Conservation (phyloP, 2,888 invertebrate species). For the Halictus ligatus region DNA sequence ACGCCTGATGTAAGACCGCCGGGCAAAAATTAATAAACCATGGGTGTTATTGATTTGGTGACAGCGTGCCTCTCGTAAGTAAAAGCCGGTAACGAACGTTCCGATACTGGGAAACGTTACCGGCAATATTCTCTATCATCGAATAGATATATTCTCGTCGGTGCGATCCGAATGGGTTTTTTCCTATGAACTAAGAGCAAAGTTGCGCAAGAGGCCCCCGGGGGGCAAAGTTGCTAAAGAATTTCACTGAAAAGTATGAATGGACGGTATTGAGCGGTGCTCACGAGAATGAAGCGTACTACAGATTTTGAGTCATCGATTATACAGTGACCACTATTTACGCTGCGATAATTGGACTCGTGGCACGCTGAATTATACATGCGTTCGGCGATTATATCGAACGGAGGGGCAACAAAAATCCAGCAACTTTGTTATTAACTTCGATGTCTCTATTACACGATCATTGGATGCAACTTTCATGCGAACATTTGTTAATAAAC, state of each 20-base stretch:
- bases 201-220: neutral
- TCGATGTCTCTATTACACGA: neutral
- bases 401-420: neutral
- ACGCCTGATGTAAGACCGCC: neutral
- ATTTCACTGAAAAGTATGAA: slow-evolving; percentile 1
- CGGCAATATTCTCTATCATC: slow-evolving; percentile 3
- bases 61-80: neutral
- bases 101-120: slow-evolving; percentile 50
- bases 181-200: slow-evolving; percentile 3
- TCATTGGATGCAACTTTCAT: neutral
- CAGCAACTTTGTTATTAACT: neutral
- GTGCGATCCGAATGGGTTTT: slow-evolving; percentile 13
- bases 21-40: neutral
- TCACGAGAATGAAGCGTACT: neutral
- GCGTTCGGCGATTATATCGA: neutral
- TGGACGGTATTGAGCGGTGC: neutral
- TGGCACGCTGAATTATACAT: neutral
- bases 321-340: neutral
- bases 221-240: neutral
- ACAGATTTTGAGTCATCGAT: slow-evolving; percentile 8
- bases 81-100: slow-evolving; percentile 9
- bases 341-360: neutral
- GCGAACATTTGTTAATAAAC: neutral
- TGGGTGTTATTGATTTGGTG: neutral
- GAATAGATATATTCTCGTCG: slow-evolving; percentile 15